Conservation (phyloP, 2,888 invertebrate species). For the Orchesella flavescens region DNA sequence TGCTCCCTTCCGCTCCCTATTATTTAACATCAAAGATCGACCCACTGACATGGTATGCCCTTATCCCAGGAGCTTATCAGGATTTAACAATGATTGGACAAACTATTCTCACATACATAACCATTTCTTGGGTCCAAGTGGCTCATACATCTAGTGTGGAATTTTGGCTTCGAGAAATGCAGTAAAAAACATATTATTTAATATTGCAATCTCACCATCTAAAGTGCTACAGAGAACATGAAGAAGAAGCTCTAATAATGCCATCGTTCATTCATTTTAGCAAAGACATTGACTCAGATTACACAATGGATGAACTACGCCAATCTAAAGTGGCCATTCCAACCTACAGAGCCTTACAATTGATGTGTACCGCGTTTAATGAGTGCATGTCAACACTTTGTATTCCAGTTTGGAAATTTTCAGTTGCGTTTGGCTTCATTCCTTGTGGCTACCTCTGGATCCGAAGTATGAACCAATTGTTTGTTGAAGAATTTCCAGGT, state of each 20-base stretch:
- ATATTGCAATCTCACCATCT: too few relatives aligned
- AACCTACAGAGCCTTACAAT: constrained; percentile 34
- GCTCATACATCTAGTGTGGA: constrained; percentile 50
- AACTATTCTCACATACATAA: constrained; percentile 31
- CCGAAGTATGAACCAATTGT: constrained; percentile 47
- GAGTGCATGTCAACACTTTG: constrained; percentile 20
- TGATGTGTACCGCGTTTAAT: constrained; percentile 25
- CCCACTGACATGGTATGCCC: constrained; percentile 48
- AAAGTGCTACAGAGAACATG: too few relatives aligned
- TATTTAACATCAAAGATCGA: constrained; percentile 38
- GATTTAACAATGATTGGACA: constrained; percentile 43
- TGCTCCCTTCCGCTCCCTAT: constrained; percentile 28
- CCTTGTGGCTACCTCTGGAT: constrained; percentile 50
- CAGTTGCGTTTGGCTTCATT: constrained; percentile 29
- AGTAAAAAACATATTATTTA: constrained; percentile 45
- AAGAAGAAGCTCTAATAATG: too few relatives aligned
- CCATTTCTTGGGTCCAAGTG: constrained; percentile 39
- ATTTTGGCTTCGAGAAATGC: constrained; percentile 59
- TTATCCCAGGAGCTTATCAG: constrained; percentile 55
- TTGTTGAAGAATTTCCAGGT: constrained; percentile 45
- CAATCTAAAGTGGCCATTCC: neutral
- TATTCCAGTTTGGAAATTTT: constrained; percentile 43
- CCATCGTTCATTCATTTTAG: neutral
- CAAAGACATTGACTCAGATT: constrained; percentile 26
- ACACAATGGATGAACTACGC: constrained; percentile 16